phyloP scores from a whole-genome alignment of 2,113 vertebrate species.

The Protomyctophum bolini region DNA sequence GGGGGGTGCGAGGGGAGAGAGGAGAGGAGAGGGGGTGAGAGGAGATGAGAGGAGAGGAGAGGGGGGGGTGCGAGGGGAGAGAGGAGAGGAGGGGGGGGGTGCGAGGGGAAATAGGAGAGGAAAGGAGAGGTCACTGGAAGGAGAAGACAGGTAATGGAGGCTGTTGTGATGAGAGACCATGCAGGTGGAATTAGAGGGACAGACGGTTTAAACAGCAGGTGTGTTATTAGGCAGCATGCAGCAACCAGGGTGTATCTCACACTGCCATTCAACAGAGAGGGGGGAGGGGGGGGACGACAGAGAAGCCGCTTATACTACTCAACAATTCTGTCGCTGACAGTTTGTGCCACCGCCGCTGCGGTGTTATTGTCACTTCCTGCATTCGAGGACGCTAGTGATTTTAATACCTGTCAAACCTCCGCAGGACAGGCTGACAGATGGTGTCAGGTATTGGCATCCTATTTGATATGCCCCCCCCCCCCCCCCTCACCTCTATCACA shows the following conservation, averaged over 20 bases:
- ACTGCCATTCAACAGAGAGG: constrained; percentile 45
- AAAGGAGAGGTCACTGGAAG: background rate
- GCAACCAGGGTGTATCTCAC: constrained; percentile 59
- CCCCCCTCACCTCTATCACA: no score
- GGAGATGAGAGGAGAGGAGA: background rate
- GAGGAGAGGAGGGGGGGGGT: background rate
- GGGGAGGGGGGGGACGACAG: background rate
- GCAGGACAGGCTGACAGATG: constrained; percentile 10
- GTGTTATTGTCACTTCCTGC: constrained; percentile 5
- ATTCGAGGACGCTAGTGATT: constrained; percentile 11
- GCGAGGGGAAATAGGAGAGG: no score
- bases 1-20: no score
- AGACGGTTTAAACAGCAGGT: constrained; percentile 68
- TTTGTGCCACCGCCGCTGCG: constrained; percentile 10
- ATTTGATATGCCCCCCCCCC: no score
- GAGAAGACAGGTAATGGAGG: background rate
- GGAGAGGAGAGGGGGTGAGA: background rate
- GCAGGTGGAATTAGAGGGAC: constrained; percentile 45
- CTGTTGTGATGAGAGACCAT: background rate
- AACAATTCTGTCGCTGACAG: constrained; percentile 10
- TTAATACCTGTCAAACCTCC: constrained; percentile 6
- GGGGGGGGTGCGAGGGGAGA: no score
- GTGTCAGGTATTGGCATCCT: constrained; percentile 1
- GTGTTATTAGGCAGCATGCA: constrained; percentile 57
- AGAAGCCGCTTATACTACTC: background rate